A percentile compares a stretch with the other conserved stretches of the same genome.
These are phyloP conservation scores for Avahi laniger DNA, from an alignment of 2,797 vertebrate species.

Conservation along the genomic window DNA sequence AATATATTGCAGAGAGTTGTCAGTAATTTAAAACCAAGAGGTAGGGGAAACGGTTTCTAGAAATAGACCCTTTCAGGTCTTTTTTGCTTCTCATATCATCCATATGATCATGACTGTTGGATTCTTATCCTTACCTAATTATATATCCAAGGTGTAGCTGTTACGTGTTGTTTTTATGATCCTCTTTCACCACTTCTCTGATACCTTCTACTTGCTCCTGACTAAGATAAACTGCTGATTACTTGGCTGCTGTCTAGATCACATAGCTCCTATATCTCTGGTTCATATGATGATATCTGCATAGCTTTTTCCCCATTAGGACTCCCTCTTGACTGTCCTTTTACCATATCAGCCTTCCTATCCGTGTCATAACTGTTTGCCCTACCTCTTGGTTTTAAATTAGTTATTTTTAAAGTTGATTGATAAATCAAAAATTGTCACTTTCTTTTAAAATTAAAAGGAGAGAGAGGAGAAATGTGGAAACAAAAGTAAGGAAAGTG, in stretches of 20 bases:
- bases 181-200: neutral
- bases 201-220: neutral
- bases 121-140: neutral
- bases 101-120: neutral
- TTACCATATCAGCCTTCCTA: neutral
- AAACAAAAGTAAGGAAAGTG: neutral
- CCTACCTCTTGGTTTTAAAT: neutral
- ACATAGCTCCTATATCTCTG: neutral
- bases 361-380: neutral
- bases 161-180: neutral
- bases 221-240: neutral
- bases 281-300: neutral
- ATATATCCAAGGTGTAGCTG: neutral
- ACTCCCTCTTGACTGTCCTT: neutral
- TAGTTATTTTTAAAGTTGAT: neutral
- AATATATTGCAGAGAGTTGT: too few relatives aligned
- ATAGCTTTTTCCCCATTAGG: neutral
- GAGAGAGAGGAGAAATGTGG: neutral
- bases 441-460: neutral
- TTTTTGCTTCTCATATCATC: neutral
- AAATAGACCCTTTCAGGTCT: neutral
- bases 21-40: too few relatives aligned
- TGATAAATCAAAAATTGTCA: neutral
- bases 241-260: neutral
- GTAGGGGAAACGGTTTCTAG: neutral